Evolutionary conservation across 2,797 vertebrate genomes (phyloP), one percentile per base, ranked within the genome.

Genomic region (Sebastiscus tertius): DNA sequence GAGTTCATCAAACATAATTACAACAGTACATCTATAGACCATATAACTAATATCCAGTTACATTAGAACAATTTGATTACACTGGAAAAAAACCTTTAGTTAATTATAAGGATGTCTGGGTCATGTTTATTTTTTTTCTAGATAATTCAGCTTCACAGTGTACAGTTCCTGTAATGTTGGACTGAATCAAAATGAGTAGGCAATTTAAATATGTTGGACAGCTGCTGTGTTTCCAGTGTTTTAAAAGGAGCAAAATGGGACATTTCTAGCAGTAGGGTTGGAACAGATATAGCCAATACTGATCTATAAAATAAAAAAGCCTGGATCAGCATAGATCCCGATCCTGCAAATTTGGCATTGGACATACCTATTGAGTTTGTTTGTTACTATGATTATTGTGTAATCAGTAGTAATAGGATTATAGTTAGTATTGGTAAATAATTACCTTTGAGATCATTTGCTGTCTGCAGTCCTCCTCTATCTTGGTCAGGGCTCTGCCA

Each of bases 391-490:
- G 2, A 6, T 59, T 52, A 22, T 7, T 66, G 26, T 52, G 7
- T 34, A 49, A 73, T 62, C 34, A 33, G n/a, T 54, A 29, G 14
- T 31, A 27, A 64, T 34, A 68, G 13, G 6, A 1, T 64, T 46
- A 54, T 10, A 73, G 56, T 33, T 31, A 55, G 13, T 55, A 69
- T 20, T 27, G 2, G 0, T 62, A 27, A 77, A 69, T 4, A 66
- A 39, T 75, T 79, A 93, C 89, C 85, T 90, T 56, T 34, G 65
- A 76, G 46, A 71, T 20, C 65, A 91, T 79, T 65, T 88, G 86
- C 88, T 94, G 94, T 77, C 86, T 93, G 74, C 95, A 91, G 1
- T 91, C 89, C 79, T 96, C 94, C 87, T 97, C 95, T 89, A 97
- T 94, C 89, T 95, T 91, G 82, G 94, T 91, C 5, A 95, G 76